These are phyloP conservation scores for Athalia cordata DNA, from an alignment of 2,888 invertebrate species.

Conservation along the genomic window DNA sequence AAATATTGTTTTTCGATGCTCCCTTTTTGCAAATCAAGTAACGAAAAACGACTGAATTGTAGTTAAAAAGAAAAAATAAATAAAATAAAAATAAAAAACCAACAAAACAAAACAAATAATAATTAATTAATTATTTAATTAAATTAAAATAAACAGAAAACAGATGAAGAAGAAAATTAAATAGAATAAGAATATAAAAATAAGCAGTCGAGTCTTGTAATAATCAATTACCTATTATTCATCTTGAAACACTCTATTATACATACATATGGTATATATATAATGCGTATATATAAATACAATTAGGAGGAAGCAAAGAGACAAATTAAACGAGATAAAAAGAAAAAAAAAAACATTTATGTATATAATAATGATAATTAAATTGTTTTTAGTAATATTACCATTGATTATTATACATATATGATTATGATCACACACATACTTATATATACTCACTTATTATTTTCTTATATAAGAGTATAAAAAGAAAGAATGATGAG, in stretches of 20 bases:
- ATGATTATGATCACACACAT: no score
- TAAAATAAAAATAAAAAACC: no score
- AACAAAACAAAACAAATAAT: no score
- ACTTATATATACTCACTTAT: no score
- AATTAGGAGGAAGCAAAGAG: not conserved
- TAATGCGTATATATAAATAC: constrained; percentile 46
- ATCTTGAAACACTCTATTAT: constrained; percentile 42
- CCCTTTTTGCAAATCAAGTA: constrained; percentile 8
- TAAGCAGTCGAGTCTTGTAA: constrained; percentile 18
- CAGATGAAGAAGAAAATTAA: no score
- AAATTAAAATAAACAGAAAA: no score
- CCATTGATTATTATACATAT: constrained; percentile 57
- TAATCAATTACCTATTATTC: constrained; percentile 43
- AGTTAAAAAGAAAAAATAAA: constrained; percentile 6
- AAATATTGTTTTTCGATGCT: constrained; percentile 25
- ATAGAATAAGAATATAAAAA: no score
- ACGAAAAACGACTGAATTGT: constrained; percentile 30
- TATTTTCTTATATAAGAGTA: no score
- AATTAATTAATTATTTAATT: no score
- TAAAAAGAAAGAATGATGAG: not conserved
- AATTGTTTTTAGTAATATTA: constrained; percentile 64
- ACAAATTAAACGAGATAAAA: no score
- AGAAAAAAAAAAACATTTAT: constrained; percentile 53
- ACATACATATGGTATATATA: no score
- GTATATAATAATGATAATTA: constrained; percentile 64